phyloP scores from a whole-genome alignment of 1,140 invertebrate species.

The Papilio helenus region DNA sequence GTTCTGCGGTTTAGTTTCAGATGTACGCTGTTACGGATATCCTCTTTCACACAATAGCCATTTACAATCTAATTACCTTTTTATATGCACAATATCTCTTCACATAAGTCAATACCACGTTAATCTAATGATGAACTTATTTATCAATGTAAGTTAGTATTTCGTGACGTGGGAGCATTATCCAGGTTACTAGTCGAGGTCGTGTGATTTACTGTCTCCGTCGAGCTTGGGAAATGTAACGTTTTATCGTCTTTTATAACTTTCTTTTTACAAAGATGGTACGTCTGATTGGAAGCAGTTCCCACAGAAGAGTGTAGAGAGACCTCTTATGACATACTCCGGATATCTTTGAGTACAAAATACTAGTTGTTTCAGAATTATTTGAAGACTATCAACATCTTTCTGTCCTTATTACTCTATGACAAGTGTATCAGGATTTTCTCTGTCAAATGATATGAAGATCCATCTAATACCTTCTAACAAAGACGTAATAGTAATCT shows the following conservation, averaged over 20 bases:
- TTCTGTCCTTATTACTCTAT: too few relatives aligned
- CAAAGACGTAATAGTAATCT: too few relatives aligned
- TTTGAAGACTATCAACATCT: too few relatives aligned
- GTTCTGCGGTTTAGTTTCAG: too few relatives aligned
- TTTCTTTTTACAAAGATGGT: background rate
- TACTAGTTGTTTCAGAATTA: too few relatives aligned
- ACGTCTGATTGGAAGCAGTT: background rate
- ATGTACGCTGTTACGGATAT: too few relatives aligned
- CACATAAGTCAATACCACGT: too few relatives aligned
- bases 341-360: too few relatives aligned
- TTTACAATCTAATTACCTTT: background rate
- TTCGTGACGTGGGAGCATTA: background rate
- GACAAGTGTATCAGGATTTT: too few relatives aligned
- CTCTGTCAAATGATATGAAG: too few relatives aligned
- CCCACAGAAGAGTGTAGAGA: background rate
- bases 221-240: background rate
- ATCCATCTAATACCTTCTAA: too few relatives aligned
- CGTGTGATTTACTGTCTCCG: background rate
- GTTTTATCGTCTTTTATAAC: background rate
- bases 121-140: background rate
- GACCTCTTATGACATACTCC: background rate
- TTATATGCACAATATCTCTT: too few relatives aligned
- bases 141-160: constrained; percentile 3
- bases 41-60: background rate
- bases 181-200: constrained; percentile 24